Base-by-base conservation (phyloP, 2,113 vertebrate species). In the Saguinus imperator region DNA sequence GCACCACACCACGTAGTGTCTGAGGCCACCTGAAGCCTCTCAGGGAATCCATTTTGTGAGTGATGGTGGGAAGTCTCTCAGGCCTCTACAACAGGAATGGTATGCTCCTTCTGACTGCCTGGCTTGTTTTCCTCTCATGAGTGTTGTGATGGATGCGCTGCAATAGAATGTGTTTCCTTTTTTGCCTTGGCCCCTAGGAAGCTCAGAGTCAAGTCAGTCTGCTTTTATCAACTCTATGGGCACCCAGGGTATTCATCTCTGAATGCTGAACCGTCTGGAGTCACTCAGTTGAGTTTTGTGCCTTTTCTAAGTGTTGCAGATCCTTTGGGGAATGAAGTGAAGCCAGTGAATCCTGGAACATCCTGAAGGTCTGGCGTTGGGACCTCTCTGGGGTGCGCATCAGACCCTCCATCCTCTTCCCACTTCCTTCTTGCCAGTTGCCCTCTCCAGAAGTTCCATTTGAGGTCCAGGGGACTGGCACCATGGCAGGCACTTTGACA, bases 111-210 rank as follows among this genome's bases (percentile, higher is more conserved):
- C 75, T 20, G 8, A 83, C 1, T 4, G 77, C 72, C 7, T 1
- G 25, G 73, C 16, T 82, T 35, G 0, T 8, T n/a, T 75, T 94
- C 70, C 52, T 73, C n/a, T 12, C 14, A 6, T 1, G 0, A 17
- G 3, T 2, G 32, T 57, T 37, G 11, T 40, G 4, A 2, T 23
- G 29, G 48, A 6, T 12, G 17, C 1, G 1, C 35, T 7, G 5
- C 4, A 12, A 0, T 27, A 45, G 32, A 8, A 35, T 0, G 1
- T 72, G 32, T 82, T 80, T 37, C 18, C 75, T 35, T 76, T 94
- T 82, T 94, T 82, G 64, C 88, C 82, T 82, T 40, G 95, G 77
- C 85, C 40, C 58, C 58, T 73, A 48, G 91, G 97, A 95, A 92
- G 77, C 94, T 94, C 91, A 25, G 40, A 2, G n/a, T 40, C 40